Evolutionary conservation across 2,888 invertebrate genomes (phyloP).

Genomic region (Caenorhabditis imperialis): DNA sequence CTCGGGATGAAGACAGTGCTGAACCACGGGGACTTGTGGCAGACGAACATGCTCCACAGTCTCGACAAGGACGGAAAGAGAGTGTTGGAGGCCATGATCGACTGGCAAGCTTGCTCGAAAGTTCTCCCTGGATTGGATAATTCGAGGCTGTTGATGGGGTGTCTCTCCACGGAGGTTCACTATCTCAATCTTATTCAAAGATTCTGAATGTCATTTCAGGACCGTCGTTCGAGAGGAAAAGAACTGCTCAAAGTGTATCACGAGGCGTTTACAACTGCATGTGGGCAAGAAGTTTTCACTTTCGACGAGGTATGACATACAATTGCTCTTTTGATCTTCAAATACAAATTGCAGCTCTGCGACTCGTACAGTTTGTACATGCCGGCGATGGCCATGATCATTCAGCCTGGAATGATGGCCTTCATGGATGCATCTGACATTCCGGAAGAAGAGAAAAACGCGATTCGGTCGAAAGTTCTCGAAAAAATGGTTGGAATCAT

Average conservation of each 20-base stretch:
- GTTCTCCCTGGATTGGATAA: background rate
- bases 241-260: conserved; percentile 14
- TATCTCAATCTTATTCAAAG: too few relatives aligned
- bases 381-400: conserved; percentile 25
- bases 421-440: background rate
- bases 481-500: conserved; percentile 23
- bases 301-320: conserved; percentile 6
- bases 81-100: conserved; percentile 4
- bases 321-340: too few relatives aligned
- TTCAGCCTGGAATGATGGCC: too few relatives aligned
- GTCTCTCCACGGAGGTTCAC: background rate
- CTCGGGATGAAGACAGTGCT: background rate
- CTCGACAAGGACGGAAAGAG: background rate
- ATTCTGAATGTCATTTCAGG: background rate
- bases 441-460: background rate
- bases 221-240: conserved; percentile 6
- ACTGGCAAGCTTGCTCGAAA: background rate
- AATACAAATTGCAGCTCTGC: conserved; percentile 18
- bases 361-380: conserved; percentile 16
- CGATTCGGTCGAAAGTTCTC: background rate
- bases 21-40: conserved; percentile 6
- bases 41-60: background rate
- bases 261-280: conserved; percentile 8
- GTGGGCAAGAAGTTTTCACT: conserved; percentile 8
- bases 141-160: background rate